Evolutionary conservation across 2,113 vertebrate genomes (phyloP), one percentile per base, ranked within the genome.

Genomic region (Lycocorax pyrrhopterus): DNA sequence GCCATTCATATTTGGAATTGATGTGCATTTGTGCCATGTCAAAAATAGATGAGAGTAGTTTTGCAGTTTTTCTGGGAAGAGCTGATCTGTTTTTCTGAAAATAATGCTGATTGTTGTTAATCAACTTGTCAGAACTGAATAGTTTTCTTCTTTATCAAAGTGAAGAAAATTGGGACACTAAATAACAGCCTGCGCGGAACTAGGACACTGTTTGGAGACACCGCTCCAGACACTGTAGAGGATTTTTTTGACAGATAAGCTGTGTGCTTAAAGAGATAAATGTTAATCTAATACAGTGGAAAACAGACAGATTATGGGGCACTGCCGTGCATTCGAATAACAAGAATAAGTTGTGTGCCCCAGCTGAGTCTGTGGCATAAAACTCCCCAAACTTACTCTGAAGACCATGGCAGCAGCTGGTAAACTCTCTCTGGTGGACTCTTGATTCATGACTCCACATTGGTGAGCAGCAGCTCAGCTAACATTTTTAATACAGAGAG

Each of bases 231-330:
- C 93, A 95, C 83, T 84, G 85, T 79, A 91, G 92, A 96, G 91
- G 91, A 96, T 96, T 96, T 96, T 96, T 96, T 96, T 95, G 96
- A 95, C 94, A 97, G 96, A 96, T 97, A 96, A 97, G 96, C 94
- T 94, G 93, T 96, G 89, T 97, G 95, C 87, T 96, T 97, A 96
- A 95, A 96, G 96, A 97, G 95, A 95, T 96, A 97, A 96, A 96
- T 96, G 96, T 96, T 97, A 96, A 96, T 95, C 94, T 97, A 97
- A 96, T 93, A 94, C 91, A 78, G 73, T 96, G 92, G 95, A 95
- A 96, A 96, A 94, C 94, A 96, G 95, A 81, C 91, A 95, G 95
- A 96, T 96, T 94, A 89, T 15, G 32, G 81, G 76, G 89, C 77
- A 58, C 80, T 79, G 93, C 16, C 35, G 23, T 87, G 91, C 89